phyloP scores from a whole-genome alignment of 2,113 vertebrate genomes.

The Seriola dumerili region DNA sequence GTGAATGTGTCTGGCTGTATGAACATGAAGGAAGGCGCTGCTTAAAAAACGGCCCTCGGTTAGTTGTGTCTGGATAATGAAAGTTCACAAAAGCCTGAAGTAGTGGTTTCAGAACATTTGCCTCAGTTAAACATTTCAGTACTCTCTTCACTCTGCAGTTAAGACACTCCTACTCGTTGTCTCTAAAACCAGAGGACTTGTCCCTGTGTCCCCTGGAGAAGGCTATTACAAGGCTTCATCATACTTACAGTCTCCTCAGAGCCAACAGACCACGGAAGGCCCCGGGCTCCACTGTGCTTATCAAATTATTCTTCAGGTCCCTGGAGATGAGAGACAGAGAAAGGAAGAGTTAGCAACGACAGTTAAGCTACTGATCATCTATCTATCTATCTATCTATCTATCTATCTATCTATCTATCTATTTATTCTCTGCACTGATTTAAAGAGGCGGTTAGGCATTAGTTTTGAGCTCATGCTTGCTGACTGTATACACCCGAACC shows the following conservation, averaged over 20 bases:
- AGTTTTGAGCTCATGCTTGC: background rate
- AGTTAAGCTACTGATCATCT: constrained; percentile 11
- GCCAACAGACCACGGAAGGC: constrained; percentile 89
- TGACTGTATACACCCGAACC: background rate
- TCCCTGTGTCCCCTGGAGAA: constrained; percentile 43
- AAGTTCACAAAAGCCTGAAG: constrained; percentile 2
- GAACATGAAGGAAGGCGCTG: background rate
- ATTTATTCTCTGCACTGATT: background rate
- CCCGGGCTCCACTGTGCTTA: constrained; percentile 89
- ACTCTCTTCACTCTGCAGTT: constrained; percentile 36
- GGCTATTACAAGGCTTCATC: constrained; percentile 58
- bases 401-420: constrained; percentile 10
- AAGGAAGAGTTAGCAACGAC: constrained; percentile 25
- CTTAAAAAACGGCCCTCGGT: background rate
- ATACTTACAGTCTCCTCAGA: constrained; percentile 89
- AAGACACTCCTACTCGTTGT: constrained; percentile 22
- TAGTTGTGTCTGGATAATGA: background rate
- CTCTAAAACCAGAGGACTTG: constrained; percentile 46
- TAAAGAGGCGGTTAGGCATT: background rate
- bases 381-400: constrained; percentile 16
- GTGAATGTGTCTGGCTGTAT: constrained; percentile 9
- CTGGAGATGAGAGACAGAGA: constrained; percentile 77
- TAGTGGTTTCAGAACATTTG: constrained; percentile 19
- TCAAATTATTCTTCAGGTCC: constrained; percentile 92
- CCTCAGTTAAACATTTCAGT: constrained; percentile 32